Evolutionary conservation across 2,113 vertebrate species (phyloP).

Genomic region (Sander lucioperca): DNA sequence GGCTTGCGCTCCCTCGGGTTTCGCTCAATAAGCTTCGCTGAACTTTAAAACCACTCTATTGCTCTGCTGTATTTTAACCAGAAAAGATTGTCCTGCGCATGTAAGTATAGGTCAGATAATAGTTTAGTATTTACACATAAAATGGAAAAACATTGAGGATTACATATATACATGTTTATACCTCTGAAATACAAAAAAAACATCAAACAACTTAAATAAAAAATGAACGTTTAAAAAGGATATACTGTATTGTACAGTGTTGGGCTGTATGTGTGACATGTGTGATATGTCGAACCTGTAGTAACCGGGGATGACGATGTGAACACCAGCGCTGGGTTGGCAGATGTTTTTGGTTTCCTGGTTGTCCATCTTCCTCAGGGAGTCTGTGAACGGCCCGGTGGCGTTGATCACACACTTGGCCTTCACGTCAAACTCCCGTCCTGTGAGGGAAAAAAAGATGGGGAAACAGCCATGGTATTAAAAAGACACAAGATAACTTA

Average conservation of each 20-base stretch:
- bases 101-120: slow-evolving; percentile 45
- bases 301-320: slow-evolving; percentile 97
- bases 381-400: slow-evolving; percentile 97
- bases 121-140: slow-evolving; percentile 48
- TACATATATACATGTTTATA: slow-evolving; percentile 6
- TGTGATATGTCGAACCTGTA: slow-evolving; percentile 88
- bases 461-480: background rate
- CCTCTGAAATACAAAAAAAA: slow-evolving; percentile 11
- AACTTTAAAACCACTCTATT: slow-evolving; percentile 74
- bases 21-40: slow-evolving; percentile 74
- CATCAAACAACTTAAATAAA: background rate
- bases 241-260: too few species aligned
- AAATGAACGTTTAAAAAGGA: background rate
- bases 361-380: slow-evolving; percentile 95
- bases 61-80: slow-evolving; percentile 40
- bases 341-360: slow-evolving; percentile 89
- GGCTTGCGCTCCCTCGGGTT: slow-evolving; percentile 73
- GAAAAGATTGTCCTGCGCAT: slow-evolving; percentile 20
- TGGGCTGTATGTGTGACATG: too few species aligned
- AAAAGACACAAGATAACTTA: too few species aligned
- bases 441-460: slow-evolving; percentile 67
- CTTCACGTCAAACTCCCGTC: slow-evolving; percentile 93
- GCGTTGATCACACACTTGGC: slow-evolving; percentile 99
- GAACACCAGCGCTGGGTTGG: slow-evolving; percentile 96
- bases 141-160: slow-evolving; percentile 28